Base-by-base conservation (phyloP, 2,888 invertebrate genomes). In the Microctonus hyperodae region DNA sequence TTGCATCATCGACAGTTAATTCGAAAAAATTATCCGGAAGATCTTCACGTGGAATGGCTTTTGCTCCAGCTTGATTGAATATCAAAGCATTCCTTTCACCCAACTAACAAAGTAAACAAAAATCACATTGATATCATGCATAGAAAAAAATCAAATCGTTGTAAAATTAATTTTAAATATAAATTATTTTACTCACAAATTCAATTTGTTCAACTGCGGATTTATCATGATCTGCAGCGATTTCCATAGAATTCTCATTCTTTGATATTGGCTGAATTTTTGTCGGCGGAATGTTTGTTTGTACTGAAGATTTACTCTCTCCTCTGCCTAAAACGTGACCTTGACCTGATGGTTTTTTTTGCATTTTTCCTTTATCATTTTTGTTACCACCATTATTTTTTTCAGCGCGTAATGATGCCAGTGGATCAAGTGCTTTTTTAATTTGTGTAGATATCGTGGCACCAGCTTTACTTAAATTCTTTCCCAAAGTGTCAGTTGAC, bases 21-120 rank as follows among this genome's bases (percentile, higher is more conserved):
- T 96, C 93, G 82, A 93, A 97, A 83, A 97, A 97, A 59, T 93
- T 92, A 83, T 97, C 96, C 0, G 93, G 91, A 40, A 92, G 84
- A 65, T 95, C 93, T 60, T 92, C 91, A 72, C 90, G 88, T 33
- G 88, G 87, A 64, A 86, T 79, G 61, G 88, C 85, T 73, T 81
- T 76, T 13, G 83, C 80, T 66, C 88, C 86, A 40, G 89, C 88
- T 78, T 89, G 88, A 31, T 88, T 86, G 81, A 92, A 95, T 23
- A 91, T 85, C 73, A 95, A 86, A 1, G 94, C 94, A 81, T 91
- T 91, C 71, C 92, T 88, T 66, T 88, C 88, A 55, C 93, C 92
- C 77, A 92, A 81, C 92, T 93, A 78, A 73, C 87, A 86, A 72
- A 70, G 64, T 62, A 9, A 57, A 59, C 40, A 63, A 31, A 70